Percentiles rank a stretch among this genome's conserved stretches.
phyloP scores from a whole-genome alignment of 30 jellyfish, hydroid and myxozoan genomes.

The Hydra vulgaris region DNA sequence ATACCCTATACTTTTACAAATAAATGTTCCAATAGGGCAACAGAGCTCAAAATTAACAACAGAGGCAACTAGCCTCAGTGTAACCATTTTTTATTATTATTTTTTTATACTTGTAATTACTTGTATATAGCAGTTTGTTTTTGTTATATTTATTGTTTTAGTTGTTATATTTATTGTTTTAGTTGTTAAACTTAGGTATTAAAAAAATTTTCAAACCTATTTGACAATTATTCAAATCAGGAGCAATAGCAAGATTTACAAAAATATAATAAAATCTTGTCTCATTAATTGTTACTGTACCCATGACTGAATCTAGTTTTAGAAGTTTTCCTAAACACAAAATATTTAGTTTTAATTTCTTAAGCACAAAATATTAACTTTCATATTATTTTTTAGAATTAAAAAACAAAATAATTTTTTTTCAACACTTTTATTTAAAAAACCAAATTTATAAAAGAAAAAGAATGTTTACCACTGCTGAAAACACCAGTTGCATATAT shows the following conservation, averaged over 20 bases:
- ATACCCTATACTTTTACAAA: no score
- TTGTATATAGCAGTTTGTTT: no score
- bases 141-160: no score
- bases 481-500: slow-evolving; percentile 64
- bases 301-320: slow-evolving; percentile 44
- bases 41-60: no score
- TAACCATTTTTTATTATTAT: no score
- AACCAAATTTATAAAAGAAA: background rate
- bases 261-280: slow-evolving; percentile 59
- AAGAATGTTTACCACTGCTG: slow-evolving; percentile 32
- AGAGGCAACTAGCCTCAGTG: no score
- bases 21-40: no score
- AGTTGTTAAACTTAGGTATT: no score
- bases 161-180: no score
- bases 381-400: background rate
- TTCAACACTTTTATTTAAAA: background rate
- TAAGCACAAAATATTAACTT: background rate
- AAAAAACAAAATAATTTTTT: background rate
- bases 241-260: slow-evolving; percentile 40
- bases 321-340: slow-evolving; percentile 21
- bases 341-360: background rate
- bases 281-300: slow-evolving; percentile 42
- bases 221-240: slow-evolving; percentile 53
- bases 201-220: no score
- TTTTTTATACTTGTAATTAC: no score